These are phyloP conservation scores for Actinia tenebrosa DNA, from an alignment of 64 coral and sea anemone genomes.

Conservation along the genomic window DNA sequence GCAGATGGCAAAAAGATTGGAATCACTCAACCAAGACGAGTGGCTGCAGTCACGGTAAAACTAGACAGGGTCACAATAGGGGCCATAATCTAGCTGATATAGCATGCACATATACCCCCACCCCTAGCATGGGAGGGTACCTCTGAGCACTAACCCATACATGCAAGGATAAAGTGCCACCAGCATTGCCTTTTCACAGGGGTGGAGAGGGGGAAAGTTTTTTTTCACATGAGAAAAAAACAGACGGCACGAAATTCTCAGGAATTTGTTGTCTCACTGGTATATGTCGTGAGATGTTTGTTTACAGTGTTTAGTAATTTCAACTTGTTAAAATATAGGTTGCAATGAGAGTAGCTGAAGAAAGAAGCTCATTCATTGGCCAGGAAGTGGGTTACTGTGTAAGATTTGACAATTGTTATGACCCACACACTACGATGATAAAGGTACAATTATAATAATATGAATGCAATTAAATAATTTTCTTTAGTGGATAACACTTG, in stretches of 20 bases:
- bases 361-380: constrained; percentile 79
- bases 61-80: neutral
- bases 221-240: too few relatives aligned
- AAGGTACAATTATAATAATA: constrained; percentile 37
- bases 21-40: constrained; percentile 86
- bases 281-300: neutral
- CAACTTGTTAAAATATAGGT: constrained; percentile 27
- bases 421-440: constrained; percentile 70
- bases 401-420: constrained; percentile 91
- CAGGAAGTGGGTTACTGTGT: constrained; percentile 92
- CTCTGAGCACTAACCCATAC: too few relatives aligned
- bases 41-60: constrained; percentile 86
- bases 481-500: too few relatives aligned
- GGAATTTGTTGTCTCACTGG: too few relatives aligned
- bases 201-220: too few relatives aligned
- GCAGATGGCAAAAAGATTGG: constrained; percentile 68
- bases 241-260: too few relatives aligned
- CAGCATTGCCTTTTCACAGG: too few relatives aligned
- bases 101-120: too few relatives aligned
- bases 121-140: too few relatives aligned
- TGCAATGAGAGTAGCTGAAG: constrained; percentile 81
- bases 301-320: neutral
- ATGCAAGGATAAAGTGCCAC: too few relatives aligned
- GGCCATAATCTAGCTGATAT: too few relatives aligned
- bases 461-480: neutral